Percentiles rank a stretch among this genome's conserved stretches.
phyloP scores from a whole-genome alignment of 2,888 invertebrate species.

The Chelonus formosanus region DNA sequence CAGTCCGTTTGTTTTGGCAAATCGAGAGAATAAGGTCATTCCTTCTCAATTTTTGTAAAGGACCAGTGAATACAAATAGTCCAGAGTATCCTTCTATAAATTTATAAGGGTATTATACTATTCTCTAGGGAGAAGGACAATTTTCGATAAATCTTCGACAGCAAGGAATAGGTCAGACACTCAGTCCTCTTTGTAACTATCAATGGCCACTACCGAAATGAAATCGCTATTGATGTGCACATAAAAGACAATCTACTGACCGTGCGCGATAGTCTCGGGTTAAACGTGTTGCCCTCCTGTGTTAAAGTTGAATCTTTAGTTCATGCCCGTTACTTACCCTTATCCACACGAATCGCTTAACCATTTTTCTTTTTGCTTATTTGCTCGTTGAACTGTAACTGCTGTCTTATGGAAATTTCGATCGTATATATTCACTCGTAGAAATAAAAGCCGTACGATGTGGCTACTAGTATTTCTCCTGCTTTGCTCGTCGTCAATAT shows the following conservation, averaged over 20 bases:
- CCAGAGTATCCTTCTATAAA: slow-evolving; percentile 43
- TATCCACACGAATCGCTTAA: slow-evolving; percentile 38
- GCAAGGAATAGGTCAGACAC: slow-evolving; percentile 37
- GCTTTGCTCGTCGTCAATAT: slow-evolving; percentile 32
- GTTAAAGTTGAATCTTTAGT: slow-evolving; percentile 46
- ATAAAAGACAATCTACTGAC: slow-evolving; percentile 12
- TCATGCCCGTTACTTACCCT: slow-evolving; percentile 50
- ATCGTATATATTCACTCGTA: slow-evolving; percentile 42
- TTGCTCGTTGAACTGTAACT: slow-evolving; percentile 47
- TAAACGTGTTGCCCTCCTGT: slow-evolving; percentile 49
- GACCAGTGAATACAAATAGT: slow-evolving; percentile 34
- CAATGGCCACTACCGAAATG: slow-evolving; percentile 36
- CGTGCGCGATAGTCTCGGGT: slow-evolving; percentile 38
- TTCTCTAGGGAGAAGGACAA: slow-evolving; percentile 34
- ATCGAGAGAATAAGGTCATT: slow-evolving; percentile 7
- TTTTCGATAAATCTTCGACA: slow-evolving; percentile 52
- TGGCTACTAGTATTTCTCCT: slow-evolving; percentile 38
- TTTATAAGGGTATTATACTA: slow-evolving; percentile 53
- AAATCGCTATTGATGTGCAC: slow-evolving; percentile 12
- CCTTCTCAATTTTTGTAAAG: slow-evolving; percentile 30
- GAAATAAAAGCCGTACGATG: slow-evolving; percentile 34
- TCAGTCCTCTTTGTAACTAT: slow-evolving; percentile 41
- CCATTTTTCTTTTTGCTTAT: slow-evolving; percentile 45
- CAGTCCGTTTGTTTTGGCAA: neutral
- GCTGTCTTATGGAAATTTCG: slow-evolving; percentile 48